phyloP scores from a whole-genome alignment of 2,888 invertebrate species.

The Sphaerophoria taeniata region DNA sequence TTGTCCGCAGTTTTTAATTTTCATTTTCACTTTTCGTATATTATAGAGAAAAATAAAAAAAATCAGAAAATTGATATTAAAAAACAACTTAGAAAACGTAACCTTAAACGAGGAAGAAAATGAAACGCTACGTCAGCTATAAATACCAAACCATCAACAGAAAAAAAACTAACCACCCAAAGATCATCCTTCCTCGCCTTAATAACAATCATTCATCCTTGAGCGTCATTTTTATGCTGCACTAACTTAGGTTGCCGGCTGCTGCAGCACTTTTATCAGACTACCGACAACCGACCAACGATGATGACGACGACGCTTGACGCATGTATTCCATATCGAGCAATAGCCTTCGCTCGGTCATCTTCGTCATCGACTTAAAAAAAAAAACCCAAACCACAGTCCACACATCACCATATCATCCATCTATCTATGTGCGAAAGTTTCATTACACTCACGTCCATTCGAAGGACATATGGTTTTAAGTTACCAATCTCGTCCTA shows the following conservation, averaged over 20 bases:
- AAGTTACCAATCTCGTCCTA: constrained; percentile 1
- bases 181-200: constrained; percentile 51
- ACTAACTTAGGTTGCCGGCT: constrained; percentile 10
- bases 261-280: constrained; percentile 63
- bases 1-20: neutral
- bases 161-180: constrained; percentile 44
- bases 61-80: constrained; percentile 11
- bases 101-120: constrained; percentile 3
- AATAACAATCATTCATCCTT: constrained; percentile 70
- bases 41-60: neutral
- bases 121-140: constrained; percentile 11
- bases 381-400: no score
- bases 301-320: no score
- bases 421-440: constrained; percentile 56
- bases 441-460: constrained; percentile 67
- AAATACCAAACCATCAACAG: constrained; percentile 1
- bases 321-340: no score
- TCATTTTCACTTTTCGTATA: neutral
- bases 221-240: constrained; percentile 49
- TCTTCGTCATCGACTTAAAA: no score
- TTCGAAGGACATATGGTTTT: constrained; percentile 66
- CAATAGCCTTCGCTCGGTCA: no score
- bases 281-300: no score
- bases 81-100: neutral
- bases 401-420: constrained; percentile 30